Percentiles rank a stretch among this genome's conserved stretches.
These are phyloP conservation scores for Neotoma lepida DNA, from an alignment of 2,113 vertebrate species.

Conservation along the genomic window DNA sequence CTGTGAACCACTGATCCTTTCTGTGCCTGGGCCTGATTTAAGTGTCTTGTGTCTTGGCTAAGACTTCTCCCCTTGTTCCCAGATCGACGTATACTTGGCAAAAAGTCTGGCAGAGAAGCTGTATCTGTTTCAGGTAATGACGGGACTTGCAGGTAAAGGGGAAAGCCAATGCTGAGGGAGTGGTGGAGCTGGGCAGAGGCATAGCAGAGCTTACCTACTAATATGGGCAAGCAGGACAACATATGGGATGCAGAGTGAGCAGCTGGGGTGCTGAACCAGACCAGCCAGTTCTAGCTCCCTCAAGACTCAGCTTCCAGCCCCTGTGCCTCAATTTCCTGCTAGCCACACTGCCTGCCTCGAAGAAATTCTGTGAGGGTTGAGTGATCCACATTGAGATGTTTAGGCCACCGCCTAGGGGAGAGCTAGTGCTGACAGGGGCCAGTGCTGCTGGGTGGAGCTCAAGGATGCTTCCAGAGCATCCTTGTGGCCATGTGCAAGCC, in stretches of 20 bases:
- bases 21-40: not conserved
- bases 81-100: constrained; percentile 97
- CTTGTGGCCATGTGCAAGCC: not conserved
- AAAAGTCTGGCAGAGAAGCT: constrained; percentile 97
- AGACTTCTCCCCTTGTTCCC: constrained; percentile 63
- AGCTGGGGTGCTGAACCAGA: not conserved
- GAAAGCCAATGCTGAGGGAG: not conserved
- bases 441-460: not conserved
- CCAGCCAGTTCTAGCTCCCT: not conserved
- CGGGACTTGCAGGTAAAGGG: not conserved
- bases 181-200: fast-evolving
- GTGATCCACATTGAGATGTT: not conserved
- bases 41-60: not conserved
- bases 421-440: not conserved
- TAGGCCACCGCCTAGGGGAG: too few species aligned
- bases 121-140: constrained; percentile 96
- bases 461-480: not conserved
- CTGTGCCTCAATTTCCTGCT: not conserved
- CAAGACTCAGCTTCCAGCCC: not conserved
- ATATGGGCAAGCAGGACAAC: not conserved
- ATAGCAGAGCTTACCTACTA: not conserved
- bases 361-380: not conserved
- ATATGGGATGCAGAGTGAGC: not conserved
- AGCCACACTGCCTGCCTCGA: not conserved
- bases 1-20: not conserved